Conservation (phyloP, 2,797 vertebrate species). For the Acrossocheilus fasciatus region DNA sequence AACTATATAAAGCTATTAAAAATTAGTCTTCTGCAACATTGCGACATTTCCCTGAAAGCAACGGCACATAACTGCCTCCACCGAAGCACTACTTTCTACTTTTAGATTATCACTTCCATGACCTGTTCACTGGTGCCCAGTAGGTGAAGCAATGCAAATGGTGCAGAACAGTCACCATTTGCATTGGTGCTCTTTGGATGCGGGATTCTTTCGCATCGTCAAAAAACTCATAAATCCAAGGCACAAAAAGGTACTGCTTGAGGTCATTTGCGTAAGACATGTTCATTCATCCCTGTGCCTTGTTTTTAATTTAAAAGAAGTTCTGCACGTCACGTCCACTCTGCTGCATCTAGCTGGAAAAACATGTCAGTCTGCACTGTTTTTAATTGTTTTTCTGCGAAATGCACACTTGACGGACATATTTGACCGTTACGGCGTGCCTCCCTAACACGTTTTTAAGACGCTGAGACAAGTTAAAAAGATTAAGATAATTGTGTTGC, state of each 20-base stretch:
- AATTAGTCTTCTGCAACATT: neutral
- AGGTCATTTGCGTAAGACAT: neutral
- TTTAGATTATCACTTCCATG: neutral
- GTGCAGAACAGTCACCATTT: neutral
- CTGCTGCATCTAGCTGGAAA: constrained; percentile 4
- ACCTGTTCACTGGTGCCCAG: neutral
- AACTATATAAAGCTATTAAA: neutral
- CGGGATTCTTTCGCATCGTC: too few relatives aligned
- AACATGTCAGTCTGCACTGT: constrained; percentile 2
- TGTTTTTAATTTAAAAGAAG: constrained; percentile 9
- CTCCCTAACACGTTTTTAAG: neutral
- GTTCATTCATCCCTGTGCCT: neutral
- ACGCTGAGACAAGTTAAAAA: constrained; percentile 6
- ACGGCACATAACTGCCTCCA: neutral
- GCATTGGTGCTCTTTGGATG: too few relatives aligned
- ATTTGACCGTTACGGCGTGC: neutral
- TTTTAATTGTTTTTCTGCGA: constrained; percentile 22
- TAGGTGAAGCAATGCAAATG: neutral
- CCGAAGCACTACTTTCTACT: neutral
- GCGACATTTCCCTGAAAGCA: neutral
- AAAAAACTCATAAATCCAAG: too few relatives aligned
- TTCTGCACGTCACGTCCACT: neutral
- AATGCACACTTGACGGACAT: neutral
- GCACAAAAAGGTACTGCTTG: neutral
- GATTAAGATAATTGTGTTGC: constrained; percentile 15